Evolutionary conservation across 2,113 vertebrate genomes (phyloP), one percentile per base, ranked within the genome.

Genomic region (Chauna torquata): DNA sequence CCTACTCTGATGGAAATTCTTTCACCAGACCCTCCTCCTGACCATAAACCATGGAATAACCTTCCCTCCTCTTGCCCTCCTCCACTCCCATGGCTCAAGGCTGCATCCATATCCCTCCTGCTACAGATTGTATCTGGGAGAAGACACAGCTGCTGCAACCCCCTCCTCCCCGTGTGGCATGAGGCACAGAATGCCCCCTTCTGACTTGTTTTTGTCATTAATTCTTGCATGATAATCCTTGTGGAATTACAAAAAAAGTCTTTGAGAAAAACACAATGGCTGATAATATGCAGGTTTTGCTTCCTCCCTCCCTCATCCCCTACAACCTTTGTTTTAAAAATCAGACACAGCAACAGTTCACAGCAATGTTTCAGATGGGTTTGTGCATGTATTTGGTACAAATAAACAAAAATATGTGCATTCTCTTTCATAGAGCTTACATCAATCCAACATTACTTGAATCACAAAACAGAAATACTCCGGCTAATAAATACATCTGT

Each of bases 301-400:
- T 86, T 32, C 24, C 36, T 77, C 25, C 50, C 7, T 50, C 44
- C 52, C 59, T 16, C 45, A 20, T 19, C 13, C n/a, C 50, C 16
- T 44, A 9, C 16, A 36, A 20, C 5, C 30, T 27, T 9, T 23
- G 9, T 30, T 80, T 69, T n/a, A 84, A 82, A 94, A 94, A 75
- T 44, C 17, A 89, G 70, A 80, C 84, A 77, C 54, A 28, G 38
- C 10, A 58, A 74, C 55, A 38, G 66, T 28, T 62, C 34, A 59
- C 47, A 66, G 42, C 42, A 66, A 25, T 0, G 3, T 91, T 89
- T 93, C 66, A 93, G 86, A 82, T 88, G 90, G 94, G 32, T 80
- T 88, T 97, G 94, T 97, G 96, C 82, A 94, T 96, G 95, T 97
- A 97, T 97, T 97, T 96, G 96, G 96, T 97, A 98, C 92, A 97